Conservation (phyloP, 2,113 vertebrate genomes). For the Erythrolamprus reginae region DNA sequence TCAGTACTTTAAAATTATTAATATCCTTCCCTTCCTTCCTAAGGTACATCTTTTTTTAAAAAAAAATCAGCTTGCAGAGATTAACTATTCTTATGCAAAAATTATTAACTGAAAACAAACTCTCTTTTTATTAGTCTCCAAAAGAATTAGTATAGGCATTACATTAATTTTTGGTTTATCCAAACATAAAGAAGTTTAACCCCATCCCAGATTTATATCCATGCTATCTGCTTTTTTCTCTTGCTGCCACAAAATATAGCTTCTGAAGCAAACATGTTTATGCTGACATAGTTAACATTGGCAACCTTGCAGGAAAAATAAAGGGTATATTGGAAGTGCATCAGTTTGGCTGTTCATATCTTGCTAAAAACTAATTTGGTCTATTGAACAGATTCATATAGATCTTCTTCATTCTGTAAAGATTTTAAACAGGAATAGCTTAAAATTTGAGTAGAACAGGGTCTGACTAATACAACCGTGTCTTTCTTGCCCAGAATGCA, state of each 20-base stretch:
- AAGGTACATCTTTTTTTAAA: neutral
- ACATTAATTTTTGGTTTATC: neutral
- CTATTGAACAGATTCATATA: neutral
- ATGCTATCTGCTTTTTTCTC: neutral
- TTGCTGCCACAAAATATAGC: neutral
- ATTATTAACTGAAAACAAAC: neutral
- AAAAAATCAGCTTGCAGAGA: neutral
- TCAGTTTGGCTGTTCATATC: neutral
- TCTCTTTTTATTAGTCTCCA: neutral
- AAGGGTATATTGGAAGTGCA: neutral
- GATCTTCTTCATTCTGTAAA: neutral
- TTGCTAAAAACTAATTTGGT: neutral
- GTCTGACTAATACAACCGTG: neutral
- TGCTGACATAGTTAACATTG: neutral
- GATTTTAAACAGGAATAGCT: neutral
- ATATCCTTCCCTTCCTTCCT: neutral
- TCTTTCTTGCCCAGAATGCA: conserved; percentile 78
- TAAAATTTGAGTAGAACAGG: neutral
- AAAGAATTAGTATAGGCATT: neutral
- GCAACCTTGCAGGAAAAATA: neutral
- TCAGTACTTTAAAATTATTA: neutral
- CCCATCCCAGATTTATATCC: neutral
- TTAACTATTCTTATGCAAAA: neutral
- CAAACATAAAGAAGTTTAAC: neutral
- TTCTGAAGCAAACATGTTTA: neutral